Evolutionary conservation across 2,888 invertebrate species (phyloP), one percentile per base, ranked within the genome.

Genomic region (Malthinus seriepunctatus): DNA sequence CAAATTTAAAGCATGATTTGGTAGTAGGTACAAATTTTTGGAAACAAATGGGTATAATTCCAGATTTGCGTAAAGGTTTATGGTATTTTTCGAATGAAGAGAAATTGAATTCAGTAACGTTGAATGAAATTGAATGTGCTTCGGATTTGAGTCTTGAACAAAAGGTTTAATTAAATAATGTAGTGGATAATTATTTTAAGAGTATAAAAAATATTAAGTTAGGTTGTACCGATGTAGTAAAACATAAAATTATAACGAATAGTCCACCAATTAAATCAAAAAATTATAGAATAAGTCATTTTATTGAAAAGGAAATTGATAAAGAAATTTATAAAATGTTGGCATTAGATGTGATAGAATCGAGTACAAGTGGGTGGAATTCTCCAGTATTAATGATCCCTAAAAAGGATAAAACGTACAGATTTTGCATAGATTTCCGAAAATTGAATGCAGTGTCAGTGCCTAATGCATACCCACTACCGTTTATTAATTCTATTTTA

Each of bases 241-340:
- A 62, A 31, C 52, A 62, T 49, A 42, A 55, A 31, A 62, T 62
- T 31, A 31, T 39, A 14, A 62, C 55, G 2, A 32, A 46, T 12
- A 10, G 54, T 8, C 8, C 23, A 2, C 58, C 62, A 0, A 56
- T 62, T 12, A 60, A 60, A 11, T 60, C 56, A 37, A 33, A 56
- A 15, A 56, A 60, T 23, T 59, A 56, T 23, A 59, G 56, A 1
- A 44, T 59, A 3, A 37, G 48, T 11, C 59, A 55, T 0, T 49
- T 46, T 1, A 34, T 59, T 51, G 49, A 52, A 48, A 45, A 61
- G 33, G 15, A 51, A 32, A 23, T 54, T 12, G n/a, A 46, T 14
- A 2, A 10, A 3, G 51, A 23, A 56, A 10, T n/a, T 50, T 31
- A 42, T 8, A 10, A 49, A 9, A 55, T 55, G 55, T 38, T 55